Evolutionary conservation across 92 coral and sea anemone genomes (phyloP), one percentile per base, ranked within the genome.

Genomic region (Phenganax subtilis): DNA sequence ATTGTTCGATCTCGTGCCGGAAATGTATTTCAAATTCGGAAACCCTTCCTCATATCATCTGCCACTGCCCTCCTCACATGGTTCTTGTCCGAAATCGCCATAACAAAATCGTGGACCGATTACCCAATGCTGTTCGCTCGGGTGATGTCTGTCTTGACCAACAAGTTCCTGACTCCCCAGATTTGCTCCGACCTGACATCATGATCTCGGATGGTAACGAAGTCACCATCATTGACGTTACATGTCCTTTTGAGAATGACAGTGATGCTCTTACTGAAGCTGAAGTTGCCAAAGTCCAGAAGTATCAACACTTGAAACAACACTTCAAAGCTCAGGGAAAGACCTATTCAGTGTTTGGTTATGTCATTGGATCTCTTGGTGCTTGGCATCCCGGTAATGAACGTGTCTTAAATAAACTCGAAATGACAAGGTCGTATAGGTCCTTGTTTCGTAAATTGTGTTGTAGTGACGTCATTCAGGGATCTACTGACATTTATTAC

Each of bases 401-500:
- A 57, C 7, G 0, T 8, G 80, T 54, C 51, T 47, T 75, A 0
- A 55, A 53, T 6, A 28, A 56, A 10, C 29, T 74, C 1, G n/a
- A 47, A 12, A 74, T 74, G 28, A 51, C 59, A 14, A 1, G 8
- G 9, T 10, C 27, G 3, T 74, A 74, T 16, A 53, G 59, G 15
- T 14, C 6, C 11, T 37, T 74, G 8, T 74, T 74, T 15, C 6
- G 79, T 5, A 74, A 74, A 20, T 37, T 74, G 6, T 74, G 79
- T 51, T 54, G 80, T 44, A 28, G 51, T n/a, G 62, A 75, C 10
- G 80, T 47, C 16, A 75, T 75, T 6, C 6, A 52, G 12, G 57
- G 55, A 37, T 75, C 80, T 10, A 10, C 80, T 52, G 80, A 75
- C 80, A 75, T 75, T 54, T 75, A 75, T 44, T 57, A 57, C 17